These are phyloP conservation scores for Encarsia formosa DNA, from an alignment of 2,888 invertebrate genomes.

Conservation along the genomic window DNA sequence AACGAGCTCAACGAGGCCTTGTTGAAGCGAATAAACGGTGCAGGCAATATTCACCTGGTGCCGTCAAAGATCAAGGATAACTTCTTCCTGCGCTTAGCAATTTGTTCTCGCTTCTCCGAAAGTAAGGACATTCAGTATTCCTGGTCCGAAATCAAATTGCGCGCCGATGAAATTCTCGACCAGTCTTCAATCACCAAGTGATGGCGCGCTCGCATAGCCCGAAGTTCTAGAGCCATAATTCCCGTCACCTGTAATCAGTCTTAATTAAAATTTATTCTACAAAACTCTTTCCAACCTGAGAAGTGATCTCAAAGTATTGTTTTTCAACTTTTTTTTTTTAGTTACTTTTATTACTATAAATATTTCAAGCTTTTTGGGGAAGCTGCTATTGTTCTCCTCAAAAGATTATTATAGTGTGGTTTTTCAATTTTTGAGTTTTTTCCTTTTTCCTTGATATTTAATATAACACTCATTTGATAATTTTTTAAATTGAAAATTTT, in stretches of 20 bases:
- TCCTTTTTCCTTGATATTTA: no score
- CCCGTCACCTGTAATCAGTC: conserved; percentile 48
- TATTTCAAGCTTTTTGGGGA: no score
- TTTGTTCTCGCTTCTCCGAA: conserved; percentile 82
- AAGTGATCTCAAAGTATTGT: no score
- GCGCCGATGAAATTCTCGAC: conserved; percentile 66
- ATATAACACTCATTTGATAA: no score
- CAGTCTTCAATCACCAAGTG: conserved; percentile 48
- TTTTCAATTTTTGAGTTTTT: no score
- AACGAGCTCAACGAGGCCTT: conserved; percentile 81
- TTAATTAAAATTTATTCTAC: no score
- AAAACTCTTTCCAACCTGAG: no score
- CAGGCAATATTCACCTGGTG: conserved; percentile 88
- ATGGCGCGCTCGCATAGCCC: conserved; percentile 49
- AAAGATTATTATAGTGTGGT: no score
- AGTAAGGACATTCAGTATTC: conserved; percentile 77
- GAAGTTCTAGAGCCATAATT: conserved; percentile 42
- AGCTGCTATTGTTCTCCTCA: no score
- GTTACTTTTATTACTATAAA: no score
- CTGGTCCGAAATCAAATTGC: conserved; percentile 79
- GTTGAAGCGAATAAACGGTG: conserved; percentile 79
- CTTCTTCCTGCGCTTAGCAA: conserved; percentile 83
- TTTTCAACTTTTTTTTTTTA: no score
- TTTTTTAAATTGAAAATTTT: no score
- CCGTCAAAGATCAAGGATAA: conserved; percentile 81